phyloP scores from a whole-genome alignment of 2,113 vertebrate species.

The Tyto alba region DNA sequence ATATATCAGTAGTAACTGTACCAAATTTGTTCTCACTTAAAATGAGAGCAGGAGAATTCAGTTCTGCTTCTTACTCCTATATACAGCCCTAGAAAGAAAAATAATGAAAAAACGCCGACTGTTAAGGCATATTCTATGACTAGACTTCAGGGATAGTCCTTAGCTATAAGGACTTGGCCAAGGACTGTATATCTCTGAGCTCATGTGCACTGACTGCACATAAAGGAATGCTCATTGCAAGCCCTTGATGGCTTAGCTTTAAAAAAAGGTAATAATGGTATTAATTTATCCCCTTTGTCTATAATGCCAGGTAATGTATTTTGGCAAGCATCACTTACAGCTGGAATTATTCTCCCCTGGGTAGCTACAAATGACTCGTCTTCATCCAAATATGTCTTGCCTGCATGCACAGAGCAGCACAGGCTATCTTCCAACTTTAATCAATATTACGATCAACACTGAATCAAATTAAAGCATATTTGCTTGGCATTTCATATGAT shows the following conservation, averaged over 20 bases:
- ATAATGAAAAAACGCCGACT: neutral
- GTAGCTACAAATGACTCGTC: neutral
- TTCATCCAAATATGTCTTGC: neutral
- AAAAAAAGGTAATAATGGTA: neutral
- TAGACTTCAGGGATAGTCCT: neutral
- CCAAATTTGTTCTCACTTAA: neutral
- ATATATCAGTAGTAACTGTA: neutral
- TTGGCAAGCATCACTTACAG: conserved; percentile 10
- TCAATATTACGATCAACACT: conserved; percentile 10
- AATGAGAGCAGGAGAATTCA: neutral
- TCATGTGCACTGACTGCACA: neutral
- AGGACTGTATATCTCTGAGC: neutral
- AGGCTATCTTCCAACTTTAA: neutral
- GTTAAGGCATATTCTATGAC: neutral
- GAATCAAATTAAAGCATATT: conserved; percentile 24
- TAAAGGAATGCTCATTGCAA: neutral
- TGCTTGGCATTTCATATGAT: neutral
- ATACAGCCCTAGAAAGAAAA: neutral
- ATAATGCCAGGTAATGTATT: neutral
- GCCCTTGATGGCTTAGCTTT: neutral
- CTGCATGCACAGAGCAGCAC: neutral
- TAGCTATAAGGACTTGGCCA: neutral
- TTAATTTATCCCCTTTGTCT: conserved; percentile 12
- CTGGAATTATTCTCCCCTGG: neutral
- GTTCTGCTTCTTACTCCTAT: neutral